Evolutionary conservation across 1,140 invertebrate species (phyloP).

Genomic region (Trichonephila clavata): DNA sequence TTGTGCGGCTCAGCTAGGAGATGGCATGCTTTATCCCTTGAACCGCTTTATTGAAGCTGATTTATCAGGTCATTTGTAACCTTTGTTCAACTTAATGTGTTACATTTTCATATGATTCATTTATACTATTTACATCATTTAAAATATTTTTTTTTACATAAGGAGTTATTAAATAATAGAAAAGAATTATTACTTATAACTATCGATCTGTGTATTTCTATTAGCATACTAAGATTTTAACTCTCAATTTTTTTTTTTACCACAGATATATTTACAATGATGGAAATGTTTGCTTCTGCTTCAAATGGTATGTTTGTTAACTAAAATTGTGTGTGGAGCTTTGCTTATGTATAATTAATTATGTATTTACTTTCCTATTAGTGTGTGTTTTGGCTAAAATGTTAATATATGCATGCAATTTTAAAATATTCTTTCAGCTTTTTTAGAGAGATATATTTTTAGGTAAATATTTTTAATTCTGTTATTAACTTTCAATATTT

Average conservation of each 20-base stretch:
- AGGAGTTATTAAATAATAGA: neutral
- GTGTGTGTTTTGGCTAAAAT: too few species aligned
- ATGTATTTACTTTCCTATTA: too few species aligned
- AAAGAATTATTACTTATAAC: neutral
- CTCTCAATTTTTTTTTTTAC: slow-evolving; percentile 71
- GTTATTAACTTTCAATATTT: too few species aligned
- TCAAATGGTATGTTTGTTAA: slow-evolving; percentile 80
- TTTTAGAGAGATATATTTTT: too few species aligned
- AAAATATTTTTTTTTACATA: neutral
- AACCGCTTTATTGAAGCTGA: slow-evolving; percentile 82
- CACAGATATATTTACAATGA: slow-evolving; percentile 81
- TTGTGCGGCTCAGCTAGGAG: slow-evolving; percentile 82
- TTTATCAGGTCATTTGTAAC: slow-evolving; percentile 80
- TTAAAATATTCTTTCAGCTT: too few species aligned
- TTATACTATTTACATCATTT: neutral
- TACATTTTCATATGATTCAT: neutral
- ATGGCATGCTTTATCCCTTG: slow-evolving; percentile 82
- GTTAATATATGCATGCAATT: too few species aligned
- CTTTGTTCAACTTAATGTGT: slow-evolving; percentile 24
- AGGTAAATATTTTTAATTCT: too few species aligned
- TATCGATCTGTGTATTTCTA: neutral
- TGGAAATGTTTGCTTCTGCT: slow-evolving; percentile 81
- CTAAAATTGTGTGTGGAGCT: neutral
- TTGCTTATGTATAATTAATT: too few species aligned
- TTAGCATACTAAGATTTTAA: neutral